phyloP scores from a whole-genome alignment of 2,888 invertebrate genomes.

The Pilophorus perplexus region DNA sequence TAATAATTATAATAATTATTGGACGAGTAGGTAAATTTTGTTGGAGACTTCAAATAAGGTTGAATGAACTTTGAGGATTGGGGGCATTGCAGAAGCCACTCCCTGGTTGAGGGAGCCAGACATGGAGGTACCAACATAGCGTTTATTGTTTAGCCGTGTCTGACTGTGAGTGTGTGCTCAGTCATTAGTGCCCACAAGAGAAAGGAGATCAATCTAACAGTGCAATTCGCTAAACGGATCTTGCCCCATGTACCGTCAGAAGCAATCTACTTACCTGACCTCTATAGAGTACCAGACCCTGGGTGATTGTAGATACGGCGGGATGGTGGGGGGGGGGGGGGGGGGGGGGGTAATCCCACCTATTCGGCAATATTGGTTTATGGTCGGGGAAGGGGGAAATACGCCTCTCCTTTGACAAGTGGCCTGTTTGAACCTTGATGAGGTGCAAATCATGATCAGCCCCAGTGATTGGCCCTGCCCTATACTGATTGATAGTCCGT shows the following conservation, averaged over 20 bases:
- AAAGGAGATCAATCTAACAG: slow-evolving; percentile 16
- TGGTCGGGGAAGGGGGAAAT: no score
- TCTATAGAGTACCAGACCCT: no score
- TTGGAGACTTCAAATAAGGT: no score
- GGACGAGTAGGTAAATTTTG: no score
- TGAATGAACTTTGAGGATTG: no score
- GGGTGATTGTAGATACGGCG: background rate
- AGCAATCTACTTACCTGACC: slow-evolving; percentile 34
- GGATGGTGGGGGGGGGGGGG: no score
- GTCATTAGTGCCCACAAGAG: slow-evolving; percentile 16
- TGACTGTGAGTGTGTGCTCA: slow-evolving; percentile 1
- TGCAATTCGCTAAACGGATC: slow-evolving; percentile 23
- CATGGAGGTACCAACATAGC: no score
- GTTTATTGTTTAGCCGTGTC: slow-evolving; percentile 5
- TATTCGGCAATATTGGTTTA: slow-evolving; percentile 30
- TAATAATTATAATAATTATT: no score
- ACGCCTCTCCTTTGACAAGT: slow-evolving; percentile 12
- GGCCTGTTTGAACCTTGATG: slow-evolving; percentile 31
- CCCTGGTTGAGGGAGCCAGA: no score
- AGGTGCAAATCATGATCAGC: slow-evolving; percentile 33
- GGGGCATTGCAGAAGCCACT: no score
- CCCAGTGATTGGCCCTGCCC: background rate
- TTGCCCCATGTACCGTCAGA: background rate
- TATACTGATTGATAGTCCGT: slow-evolving; percentile 14
- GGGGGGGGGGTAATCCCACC: no score